Conservation (phyloP, 2,797 vertebrate genomes). For the Geotrypetes seraphini region DNA sequence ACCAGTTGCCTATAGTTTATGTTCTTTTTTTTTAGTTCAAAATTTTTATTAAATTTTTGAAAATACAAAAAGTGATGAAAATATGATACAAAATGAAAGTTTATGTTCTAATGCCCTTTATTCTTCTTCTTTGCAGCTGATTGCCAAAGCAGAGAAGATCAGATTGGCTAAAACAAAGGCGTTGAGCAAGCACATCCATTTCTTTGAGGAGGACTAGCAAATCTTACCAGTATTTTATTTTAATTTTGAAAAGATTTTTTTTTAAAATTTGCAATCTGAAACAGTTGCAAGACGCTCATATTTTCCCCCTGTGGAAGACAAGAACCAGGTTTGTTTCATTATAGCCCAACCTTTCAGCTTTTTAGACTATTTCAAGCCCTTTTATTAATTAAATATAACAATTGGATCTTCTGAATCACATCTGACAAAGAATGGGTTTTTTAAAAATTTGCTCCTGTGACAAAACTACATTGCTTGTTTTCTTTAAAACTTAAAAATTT, state of each 20-base stretch:
- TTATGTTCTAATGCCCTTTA: no score
- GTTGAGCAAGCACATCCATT: slow-evolving; percentile 78
- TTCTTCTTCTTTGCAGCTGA: slow-evolving; percentile 55
- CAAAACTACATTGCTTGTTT: no score
- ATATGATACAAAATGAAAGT: no score
- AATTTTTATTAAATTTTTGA: no score
- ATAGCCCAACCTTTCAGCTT: slow-evolving; percentile 2
- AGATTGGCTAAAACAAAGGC: slow-evolving; percentile 76
- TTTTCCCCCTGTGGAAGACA: neutral
- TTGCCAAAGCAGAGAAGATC: slow-evolving; percentile 91
- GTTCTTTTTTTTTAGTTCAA: no score
- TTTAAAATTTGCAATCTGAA: neutral
- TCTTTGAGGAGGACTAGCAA: slow-evolving; percentile 72
- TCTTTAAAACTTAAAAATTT: no score
- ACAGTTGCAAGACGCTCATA: neutral
- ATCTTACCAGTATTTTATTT: neutral
- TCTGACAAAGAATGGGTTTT: no score
- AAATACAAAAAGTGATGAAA: no score
- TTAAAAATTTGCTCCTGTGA: no score
- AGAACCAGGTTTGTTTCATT: neutral
- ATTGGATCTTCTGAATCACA: slow-evolving; percentile 25
- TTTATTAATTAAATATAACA: slow-evolving; percentile 18
- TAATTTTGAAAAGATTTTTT: slow-evolving; percentile 1
- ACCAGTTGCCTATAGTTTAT: no score
- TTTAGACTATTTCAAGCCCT: slow-evolving; percentile 6